Conservation (phyloP, 2,888 invertebrate genomes). For the Drosophila picticornis region DNA sequence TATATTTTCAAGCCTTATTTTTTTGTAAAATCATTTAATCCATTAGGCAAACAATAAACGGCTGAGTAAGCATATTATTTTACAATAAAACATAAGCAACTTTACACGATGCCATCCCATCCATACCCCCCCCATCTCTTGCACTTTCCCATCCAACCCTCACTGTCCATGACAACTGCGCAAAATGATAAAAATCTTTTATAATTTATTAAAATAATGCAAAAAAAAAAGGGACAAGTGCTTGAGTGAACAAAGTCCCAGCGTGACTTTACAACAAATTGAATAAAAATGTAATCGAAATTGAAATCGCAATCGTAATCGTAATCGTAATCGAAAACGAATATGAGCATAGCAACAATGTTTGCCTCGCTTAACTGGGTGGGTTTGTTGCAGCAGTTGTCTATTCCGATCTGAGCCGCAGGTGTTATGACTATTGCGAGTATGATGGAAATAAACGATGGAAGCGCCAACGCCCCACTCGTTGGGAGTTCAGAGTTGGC, state of each 20-base stretch:
- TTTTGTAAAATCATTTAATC: conserved; percentile 80
- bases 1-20: conserved; percentile 61
- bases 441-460: conserved; percentile 36
- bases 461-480: not conserved
- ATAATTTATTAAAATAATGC: conserved; percentile 78
- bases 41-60: conserved; percentile 80
- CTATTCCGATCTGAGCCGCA: conserved; percentile 59
- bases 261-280: conserved; percentile 62
- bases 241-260: conserved; percentile 30
- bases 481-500: not conserved
- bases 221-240: conserved; percentile 33
- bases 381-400: conserved; percentile 29
- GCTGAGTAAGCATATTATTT: conserved; percentile 80
- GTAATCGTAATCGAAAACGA: conserved; percentile 59
- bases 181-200: conserved; percentile 69
- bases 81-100: conserved; percentile 71
- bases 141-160: not conserved
- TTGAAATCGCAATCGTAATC: conserved; percentile 48
- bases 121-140: not conserved
- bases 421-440: conserved; percentile 67
- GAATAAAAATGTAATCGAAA: conserved; percentile 60
- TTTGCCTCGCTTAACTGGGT: conserved; percentile 37
- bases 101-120: conserved; percentile 15
- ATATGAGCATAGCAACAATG: conserved; percentile 15
- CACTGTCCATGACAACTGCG: conserved; percentile 55